A percentile compares a stretch with the other conserved stretches of the same genome.
Evolutionary conservation across 2,888 invertebrate genomes (phyloP).

Genomic region (Toxonevra muliebris): DNA sequence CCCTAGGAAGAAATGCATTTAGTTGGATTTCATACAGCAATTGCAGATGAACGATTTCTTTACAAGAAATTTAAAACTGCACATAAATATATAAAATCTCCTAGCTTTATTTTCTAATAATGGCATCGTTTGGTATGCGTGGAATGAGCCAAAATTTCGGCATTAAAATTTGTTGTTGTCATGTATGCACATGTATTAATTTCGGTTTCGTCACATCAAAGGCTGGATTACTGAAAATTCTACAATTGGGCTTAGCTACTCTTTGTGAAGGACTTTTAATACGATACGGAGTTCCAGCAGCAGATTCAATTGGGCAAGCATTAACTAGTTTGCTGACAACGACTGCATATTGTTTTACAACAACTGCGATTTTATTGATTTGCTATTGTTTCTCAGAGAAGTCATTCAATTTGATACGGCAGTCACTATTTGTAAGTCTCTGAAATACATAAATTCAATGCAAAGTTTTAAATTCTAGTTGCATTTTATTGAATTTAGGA

Average conservation of each 20-base stretch:
- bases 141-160: slow-evolving; percentile 65
- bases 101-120: slow-evolving; percentile 23
- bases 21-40: too few species aligned
- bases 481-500: slow-evolving; percentile 69
- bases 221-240: slow-evolving; percentile 78
- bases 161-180: slow-evolving; percentile 77
- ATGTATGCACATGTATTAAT: slow-evolving; percentile 82
- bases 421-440: slow-evolving; percentile 83
- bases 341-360: slow-evolving; percentile 81
- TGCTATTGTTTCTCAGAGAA: slow-evolving; percentile 84
- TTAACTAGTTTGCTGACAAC: slow-evolving; percentile 84
- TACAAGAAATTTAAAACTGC: not conserved
- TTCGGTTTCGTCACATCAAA: slow-evolving; percentile 77
- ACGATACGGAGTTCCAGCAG: slow-evolving; percentile 79
- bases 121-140: slow-evolving; percentile 59
- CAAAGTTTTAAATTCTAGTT: not conserved
- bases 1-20: not conserved
- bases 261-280: slow-evolving; percentile 83
- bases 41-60: not conserved
- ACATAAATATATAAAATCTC: not conserved
- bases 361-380: slow-evolving; percentile 76
- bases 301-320: slow-evolving; percentile 78
- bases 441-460: not conserved
- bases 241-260: slow-evolving; percentile 80
- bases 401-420: slow-evolving; percentile 78